These are phyloP conservation scores for Cantharis nigra DNA, from an alignment of 2,888 invertebrate genomes.

Conservation along the genomic window DNA sequence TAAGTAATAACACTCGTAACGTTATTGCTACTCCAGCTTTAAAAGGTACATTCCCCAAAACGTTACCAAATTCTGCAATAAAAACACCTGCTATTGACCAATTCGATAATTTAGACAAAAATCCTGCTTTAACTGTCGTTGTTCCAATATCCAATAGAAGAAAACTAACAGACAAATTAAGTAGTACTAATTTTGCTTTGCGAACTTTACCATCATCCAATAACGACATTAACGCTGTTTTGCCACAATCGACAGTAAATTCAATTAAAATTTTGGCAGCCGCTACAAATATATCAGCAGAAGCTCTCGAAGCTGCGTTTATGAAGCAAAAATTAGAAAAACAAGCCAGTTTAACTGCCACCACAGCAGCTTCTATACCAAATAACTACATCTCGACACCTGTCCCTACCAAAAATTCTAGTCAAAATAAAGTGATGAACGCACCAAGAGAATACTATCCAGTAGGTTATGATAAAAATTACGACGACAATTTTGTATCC, in stretches of 20 bases:
- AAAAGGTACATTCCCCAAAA: conserved; percentile 59
- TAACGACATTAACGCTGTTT: conserved; percentile 34
- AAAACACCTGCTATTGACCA: conserved; percentile 44
- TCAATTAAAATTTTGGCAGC: conserved; percentile 53
- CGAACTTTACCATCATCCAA: conserved; percentile 45
- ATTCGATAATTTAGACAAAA: conserved; percentile 18
- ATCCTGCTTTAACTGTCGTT: conserved; percentile 44
- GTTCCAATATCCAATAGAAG: conserved; percentile 41
- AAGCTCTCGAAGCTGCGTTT: conserved; percentile 77
- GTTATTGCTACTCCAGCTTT: conserved; percentile 53
- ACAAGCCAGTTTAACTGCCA: conserved; percentile 57
- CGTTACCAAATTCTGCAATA: conserved; percentile 59
- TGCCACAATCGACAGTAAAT: conserved; percentile 40
- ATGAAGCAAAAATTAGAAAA: conserved; percentile 69
- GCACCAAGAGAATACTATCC: conserved; percentile 89
- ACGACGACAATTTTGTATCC: conserved; percentile 84
- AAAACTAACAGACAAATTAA: conserved; percentile 42
- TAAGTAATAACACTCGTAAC: conserved; percentile 8
- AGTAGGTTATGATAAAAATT: conserved; percentile 85
- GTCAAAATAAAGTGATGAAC: conserved; percentile 76
- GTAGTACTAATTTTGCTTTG: conserved; percentile 46
- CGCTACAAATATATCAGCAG: conserved; percentile 78
- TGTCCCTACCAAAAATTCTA: conserved; percentile 53
- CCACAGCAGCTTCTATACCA: conserved; percentile 46
- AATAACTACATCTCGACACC: conserved; percentile 50